Evolutionary conservation across 2,797 vertebrate genomes (phyloP).

Genomic region (Clarias laeviceps): DNA sequence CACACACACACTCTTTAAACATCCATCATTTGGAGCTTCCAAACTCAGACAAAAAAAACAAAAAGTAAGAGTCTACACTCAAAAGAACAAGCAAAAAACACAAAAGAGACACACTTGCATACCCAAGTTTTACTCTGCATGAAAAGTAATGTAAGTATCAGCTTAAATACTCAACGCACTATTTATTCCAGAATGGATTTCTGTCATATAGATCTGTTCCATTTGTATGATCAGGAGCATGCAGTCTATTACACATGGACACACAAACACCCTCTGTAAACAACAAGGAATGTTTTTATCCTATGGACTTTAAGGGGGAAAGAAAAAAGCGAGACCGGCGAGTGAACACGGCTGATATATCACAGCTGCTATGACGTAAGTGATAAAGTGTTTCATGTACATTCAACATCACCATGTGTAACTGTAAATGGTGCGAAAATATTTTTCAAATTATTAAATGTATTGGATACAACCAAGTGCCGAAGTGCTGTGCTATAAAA

Average conservation of each 20-base stretch:
- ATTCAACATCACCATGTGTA: background rate
- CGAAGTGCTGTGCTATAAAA: background rate
- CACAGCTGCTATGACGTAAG: background rate
- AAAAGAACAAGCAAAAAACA: background rate
- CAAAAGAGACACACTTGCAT: background rate
- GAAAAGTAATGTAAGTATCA: background rate
- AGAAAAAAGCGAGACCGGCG: background rate
- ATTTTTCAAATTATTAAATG: background rate
- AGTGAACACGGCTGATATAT: background rate
- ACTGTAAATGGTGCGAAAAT: background rate
- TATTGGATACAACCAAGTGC: background rate
- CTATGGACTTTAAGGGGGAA: background rate
- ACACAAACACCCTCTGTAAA: background rate
- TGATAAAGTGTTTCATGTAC: background rate
- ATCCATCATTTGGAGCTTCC: background rate
- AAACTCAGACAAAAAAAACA: background rate
- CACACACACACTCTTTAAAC: background rate
- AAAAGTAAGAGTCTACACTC: background rate
- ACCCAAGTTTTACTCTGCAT: background rate
- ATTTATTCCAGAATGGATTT: conserved; percentile 31
- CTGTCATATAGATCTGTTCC: background rate
- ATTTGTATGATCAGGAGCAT: conserved; percentile 4
- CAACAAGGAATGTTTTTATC: background rate
- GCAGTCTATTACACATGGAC: background rate
- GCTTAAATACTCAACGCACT: conserved; percentile 14